phyloP scores from a whole-genome alignment of 2,888 invertebrate genomes.

The Caenorhabditis panamensis region DNA sequence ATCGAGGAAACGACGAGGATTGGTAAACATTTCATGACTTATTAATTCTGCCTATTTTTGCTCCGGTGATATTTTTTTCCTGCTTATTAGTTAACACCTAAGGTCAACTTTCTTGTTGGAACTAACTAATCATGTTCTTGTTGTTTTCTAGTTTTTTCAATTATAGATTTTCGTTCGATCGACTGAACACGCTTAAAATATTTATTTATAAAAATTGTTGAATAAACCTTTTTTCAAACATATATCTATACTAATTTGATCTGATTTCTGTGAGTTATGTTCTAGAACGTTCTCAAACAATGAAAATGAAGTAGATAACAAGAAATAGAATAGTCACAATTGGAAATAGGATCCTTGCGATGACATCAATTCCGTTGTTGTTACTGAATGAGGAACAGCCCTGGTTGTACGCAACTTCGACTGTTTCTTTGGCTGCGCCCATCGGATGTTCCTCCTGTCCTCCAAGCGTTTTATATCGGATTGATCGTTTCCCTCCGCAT shows the following conservation, averaged over 20 bases:
- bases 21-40: slow-evolving; percentile 18
- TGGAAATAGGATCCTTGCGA: slow-evolving; percentile 78
- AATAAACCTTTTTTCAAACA: too few species aligned
- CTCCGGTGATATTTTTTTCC: background rate
- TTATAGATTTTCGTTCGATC: background rate
- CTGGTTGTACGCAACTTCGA: slow-evolving; percentile 66
- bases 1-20: slow-evolving; percentile 25
- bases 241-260: too few species aligned
- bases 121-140: too few species aligned
- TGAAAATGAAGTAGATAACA: slow-evolving; percentile 75
- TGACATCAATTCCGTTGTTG: slow-evolving; percentile 75
- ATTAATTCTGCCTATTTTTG: background rate
- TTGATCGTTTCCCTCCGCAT: slow-evolving; percentile 72
- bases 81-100: too few species aligned
- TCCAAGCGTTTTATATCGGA: slow-evolving; percentile 63
- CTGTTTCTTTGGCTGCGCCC: slow-evolving; percentile 65
- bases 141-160: too few species aligned
- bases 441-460: slow-evolving; percentile 66
- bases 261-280: too few species aligned
- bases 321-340: slow-evolving; percentile 74
- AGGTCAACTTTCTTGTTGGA: too few species aligned
- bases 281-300: slow-evolving; percentile 59
- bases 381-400: slow-evolving; percentile 69
- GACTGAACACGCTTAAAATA: too few species aligned
- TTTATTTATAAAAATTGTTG: too few species aligned